Base-by-base conservation (phyloP, 1,140 invertebrate genomes). In the Copidosoma floridanum region DNA sequence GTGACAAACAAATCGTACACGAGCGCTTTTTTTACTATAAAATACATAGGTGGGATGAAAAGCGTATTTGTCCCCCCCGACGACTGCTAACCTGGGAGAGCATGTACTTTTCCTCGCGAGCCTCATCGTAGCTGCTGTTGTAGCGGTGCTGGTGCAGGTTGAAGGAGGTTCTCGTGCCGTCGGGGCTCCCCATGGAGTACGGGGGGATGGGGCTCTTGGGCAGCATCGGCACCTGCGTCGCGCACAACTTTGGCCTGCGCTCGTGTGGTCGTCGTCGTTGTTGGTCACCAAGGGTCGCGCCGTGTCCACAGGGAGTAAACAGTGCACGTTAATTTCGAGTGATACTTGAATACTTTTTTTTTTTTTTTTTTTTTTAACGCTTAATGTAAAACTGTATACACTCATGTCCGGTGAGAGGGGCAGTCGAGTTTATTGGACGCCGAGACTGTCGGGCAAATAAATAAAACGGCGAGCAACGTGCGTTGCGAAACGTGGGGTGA, bases 81-180 rank as follows among this genome's bases (percentile, higher is more conserved):
- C n/a, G n/a, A n/a, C n/a, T 32, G 18, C 60, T 60, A 76, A 81
- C 79, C 77, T 81, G 79, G 51, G 76, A 80, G 48, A 80, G 69
- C 54, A 73, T 73, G 58, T 66, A 68, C 59, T 71, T 70, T 56
- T 81, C 79, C 32, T 80, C 77, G 61, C 77, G 78, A 32, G 79
- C 65, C 53, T 81, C 79, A 2, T 81, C 79, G 27, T 70, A 63
- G 63, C 79, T 75, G 26, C 79, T 73, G 52, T 70, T n/a, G n/a
- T n/a, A n/a, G n/a, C n/a, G n/a, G 76, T 0, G 71, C 66, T 35
- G 71, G 70, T 21, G 67, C 68, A 21, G 69, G 67, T 0, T 69
- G 68, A 10, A 63, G 5, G 67, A 51, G 65, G 41, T 46, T 6
- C 60, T 35, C 23, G 74, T 61, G 69, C 24, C 74, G 71, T 4